Percentiles rank a stretch among this genome's conserved stretches.
These are phyloP conservation scores for Falco peregrinus DNA, from an alignment of 2,797 vertebrate genomes.

Conservation along the genomic window DNA sequence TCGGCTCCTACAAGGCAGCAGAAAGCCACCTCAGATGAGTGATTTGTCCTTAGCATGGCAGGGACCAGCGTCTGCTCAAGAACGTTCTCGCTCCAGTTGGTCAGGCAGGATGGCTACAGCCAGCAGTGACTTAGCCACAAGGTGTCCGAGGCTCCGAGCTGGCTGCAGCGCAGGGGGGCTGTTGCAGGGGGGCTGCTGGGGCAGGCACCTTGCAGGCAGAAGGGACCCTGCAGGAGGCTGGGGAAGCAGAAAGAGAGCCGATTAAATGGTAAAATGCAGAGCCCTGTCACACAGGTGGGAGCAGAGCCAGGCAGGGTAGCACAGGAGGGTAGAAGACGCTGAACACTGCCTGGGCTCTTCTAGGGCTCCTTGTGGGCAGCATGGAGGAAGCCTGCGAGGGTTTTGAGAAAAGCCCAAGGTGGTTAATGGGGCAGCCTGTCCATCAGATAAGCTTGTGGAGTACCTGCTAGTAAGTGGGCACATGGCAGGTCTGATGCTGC, in stretches of 20 bases:
- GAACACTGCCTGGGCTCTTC: not conserved
- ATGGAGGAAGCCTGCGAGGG: not conserved
- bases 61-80: fast-evolving
- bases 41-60: not conserved
- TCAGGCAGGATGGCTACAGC: not conserved
- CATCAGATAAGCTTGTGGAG: not conserved
- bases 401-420: not conserved
- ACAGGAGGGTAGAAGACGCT: fast-evolving
- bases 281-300: fast-evolving
- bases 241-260: not conserved
- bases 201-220: not conserved
- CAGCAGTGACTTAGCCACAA: too few relatives aligned
- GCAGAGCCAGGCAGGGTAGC: not conserved
- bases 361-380: fast-evolving
- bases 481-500: not conserved
- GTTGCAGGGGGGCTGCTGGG: not conserved
- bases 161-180: too few relatives aligned
- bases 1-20: not conserved
- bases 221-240: not conserved
- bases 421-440: not conserved
- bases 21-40: not conserved
- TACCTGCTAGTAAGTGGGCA: fast-evolving
- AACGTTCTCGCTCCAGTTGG: fast-evolving
- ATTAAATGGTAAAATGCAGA: too few relatives aligned
- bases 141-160: too few relatives aligned